These are phyloP conservation scores for Neomonachus schauinslandi DNA, from an alignment of 2,113 vertebrate genomes.

Conservation along the genomic window DNA sequence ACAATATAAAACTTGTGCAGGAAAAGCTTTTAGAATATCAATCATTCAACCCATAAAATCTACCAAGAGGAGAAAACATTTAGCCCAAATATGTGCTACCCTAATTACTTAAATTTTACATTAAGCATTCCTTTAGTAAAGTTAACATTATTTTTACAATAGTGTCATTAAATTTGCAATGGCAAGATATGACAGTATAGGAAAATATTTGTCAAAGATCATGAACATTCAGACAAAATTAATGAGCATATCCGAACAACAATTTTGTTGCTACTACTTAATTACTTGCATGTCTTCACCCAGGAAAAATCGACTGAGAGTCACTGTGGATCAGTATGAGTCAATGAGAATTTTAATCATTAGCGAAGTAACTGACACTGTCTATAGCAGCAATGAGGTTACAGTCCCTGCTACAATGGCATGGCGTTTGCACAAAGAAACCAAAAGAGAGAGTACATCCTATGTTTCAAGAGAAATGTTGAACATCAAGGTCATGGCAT, in stretches of 20 bases:
- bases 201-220: conserved; percentile 10
- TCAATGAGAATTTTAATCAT: conserved; percentile 54
- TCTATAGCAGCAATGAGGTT: not conserved
- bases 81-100: not conserved
- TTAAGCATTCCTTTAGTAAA: conserved; percentile 17
- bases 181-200: not conserved
- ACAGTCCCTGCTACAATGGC: not conserved
- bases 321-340: conserved; percentile 32
- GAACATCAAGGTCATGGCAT: not conserved
- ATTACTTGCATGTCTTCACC: not conserved
- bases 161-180: not conserved
- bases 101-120: not conserved
- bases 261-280: conserved; percentile 28
- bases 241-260: not conserved
- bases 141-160: not conserved
- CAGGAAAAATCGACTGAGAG: not conserved
- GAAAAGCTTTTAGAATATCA: conserved; percentile 44
- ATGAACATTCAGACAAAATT: not conserved
- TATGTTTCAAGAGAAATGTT: not conserved
- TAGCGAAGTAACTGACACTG: conserved; percentile 14
- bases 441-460: not conserved
- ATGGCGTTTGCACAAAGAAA: not conserved
- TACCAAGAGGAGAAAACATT: not conserved
- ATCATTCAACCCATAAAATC: not conserved
- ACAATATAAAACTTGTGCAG: not conserved